phyloP scores from a whole-genome alignment of 1,140 invertebrate genomes.

The Planococcus citri region DNA sequence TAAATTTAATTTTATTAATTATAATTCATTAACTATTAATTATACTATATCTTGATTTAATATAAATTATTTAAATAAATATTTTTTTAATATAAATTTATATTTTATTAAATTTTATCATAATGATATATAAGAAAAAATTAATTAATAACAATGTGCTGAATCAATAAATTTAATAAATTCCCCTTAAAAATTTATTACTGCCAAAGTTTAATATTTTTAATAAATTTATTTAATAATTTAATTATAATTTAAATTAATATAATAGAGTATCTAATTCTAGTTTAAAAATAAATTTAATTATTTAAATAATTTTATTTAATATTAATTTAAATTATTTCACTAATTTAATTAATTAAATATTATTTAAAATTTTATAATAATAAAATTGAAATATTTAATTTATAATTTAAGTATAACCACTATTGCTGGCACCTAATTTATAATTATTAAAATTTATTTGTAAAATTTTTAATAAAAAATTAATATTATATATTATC shows the following conservation, averaged over 20 bases:
- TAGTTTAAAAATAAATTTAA: constrained; percentile 36
- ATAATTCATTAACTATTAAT: constrained; percentile 40
- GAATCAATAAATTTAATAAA: constrained; percentile 43
- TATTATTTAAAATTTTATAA: constrained; percentile 29
- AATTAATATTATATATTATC: too few species aligned
- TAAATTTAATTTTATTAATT: constrained; percentile 35
- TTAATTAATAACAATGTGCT: constrained; percentile 41
- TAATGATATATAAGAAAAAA: constrained; percentile 41
- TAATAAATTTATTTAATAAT: constrained; percentile 38
- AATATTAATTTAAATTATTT: constrained; percentile 28
- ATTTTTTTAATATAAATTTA: constrained; percentile 34
- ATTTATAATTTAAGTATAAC: constrained; percentile 35
- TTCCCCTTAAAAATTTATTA: constrained; percentile 44
- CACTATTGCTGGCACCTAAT: constrained; percentile 44
- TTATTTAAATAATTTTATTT: constrained; percentile 30
- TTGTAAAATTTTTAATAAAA: too few species aligned
- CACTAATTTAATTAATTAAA: constrained; percentile 30
- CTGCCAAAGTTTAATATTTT: constrained; percentile 45
- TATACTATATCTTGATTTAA: constrained; percentile 41
- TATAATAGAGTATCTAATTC: constrained; percentile 55
- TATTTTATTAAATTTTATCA: constrained; percentile 35
- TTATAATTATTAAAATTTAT: constrained; percentile 32
- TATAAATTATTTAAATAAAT: constrained; percentile 39
- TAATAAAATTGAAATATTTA: constrained; percentile 23
- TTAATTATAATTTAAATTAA: constrained; percentile 34